Percentiles rank a stretch among this genome's conserved stretches.
These are phyloP conservation scores for Cricetomys ansorgei DNA, from an alignment of 2,113 vertebrate genomes.

Conservation along the genomic window DNA sequence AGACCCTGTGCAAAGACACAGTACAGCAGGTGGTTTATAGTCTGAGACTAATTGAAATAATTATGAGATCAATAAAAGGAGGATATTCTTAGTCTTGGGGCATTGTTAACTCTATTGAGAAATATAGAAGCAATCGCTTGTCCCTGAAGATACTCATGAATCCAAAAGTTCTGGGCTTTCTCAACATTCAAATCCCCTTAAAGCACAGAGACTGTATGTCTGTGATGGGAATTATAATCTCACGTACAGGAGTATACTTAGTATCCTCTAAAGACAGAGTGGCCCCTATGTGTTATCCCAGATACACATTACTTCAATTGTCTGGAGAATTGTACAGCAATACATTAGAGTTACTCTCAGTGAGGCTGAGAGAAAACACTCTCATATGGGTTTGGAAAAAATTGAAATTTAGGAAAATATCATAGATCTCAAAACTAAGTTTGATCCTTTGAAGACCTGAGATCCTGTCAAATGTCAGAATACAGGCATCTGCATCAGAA, in stretches of 20 bases:
- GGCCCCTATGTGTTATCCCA: slow-evolving; percentile 15
- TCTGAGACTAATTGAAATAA: not conserved
- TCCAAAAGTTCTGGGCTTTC: not conserved
- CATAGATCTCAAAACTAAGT: not conserved
- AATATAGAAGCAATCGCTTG: not conserved
- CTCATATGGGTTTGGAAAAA: not conserved
- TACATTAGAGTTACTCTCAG: not conserved
- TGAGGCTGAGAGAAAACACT: slow-evolving; percentile 49
- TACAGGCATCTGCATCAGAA: not conserved
- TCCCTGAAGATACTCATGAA: slow-evolving; percentile 38
- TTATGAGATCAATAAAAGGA: not conserved
- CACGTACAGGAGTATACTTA: slow-evolving; percentile 49
- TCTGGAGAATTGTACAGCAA: slow-evolving; percentile 48
- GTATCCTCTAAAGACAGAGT: slow-evolving; percentile 33
- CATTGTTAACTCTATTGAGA: not conserved
- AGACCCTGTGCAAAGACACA: not conserved
- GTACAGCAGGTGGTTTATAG: not conserved
- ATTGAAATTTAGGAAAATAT: not conserved
- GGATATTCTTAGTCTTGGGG: not conserved
- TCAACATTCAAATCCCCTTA: slow-evolving; percentile 21
- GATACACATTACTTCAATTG: not conserved
- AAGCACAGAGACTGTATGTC: not conserved
- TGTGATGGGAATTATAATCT: slow-evolving; percentile 48
- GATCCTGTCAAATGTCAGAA: not conserved
- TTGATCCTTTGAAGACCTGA: not conserved